These are phyloP conservation scores for Lottia scabra DNA, from an alignment of 2,888 invertebrate genomes.

Conservation along the genomic window DNA sequence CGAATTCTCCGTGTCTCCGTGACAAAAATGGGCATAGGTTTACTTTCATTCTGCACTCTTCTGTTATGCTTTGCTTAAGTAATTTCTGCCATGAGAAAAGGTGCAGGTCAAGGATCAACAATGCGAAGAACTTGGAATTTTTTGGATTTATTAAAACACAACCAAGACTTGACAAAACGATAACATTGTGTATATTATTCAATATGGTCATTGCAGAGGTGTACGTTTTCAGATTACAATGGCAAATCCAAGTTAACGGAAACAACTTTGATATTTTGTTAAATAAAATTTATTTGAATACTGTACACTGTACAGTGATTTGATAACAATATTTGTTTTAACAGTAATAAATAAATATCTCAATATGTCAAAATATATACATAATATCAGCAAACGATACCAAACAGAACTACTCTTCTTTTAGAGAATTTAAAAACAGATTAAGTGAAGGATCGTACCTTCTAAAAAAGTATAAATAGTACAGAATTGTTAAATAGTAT, in stretches of 20 bases:
- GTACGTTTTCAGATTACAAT: not conserved
- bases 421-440: too few species aligned
- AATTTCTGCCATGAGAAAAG: too few species aligned
- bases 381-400: too few species aligned
- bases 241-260: not conserved
- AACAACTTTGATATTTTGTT: not conserved
- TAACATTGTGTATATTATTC: not conserved
- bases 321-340: not conserved
- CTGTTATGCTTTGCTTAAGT: too few species aligned
- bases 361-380: not conserved
- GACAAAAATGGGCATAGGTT: too few species aligned
- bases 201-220: not conserved
- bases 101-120: not conserved
- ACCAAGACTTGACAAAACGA: not conserved
- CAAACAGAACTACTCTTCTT: too few species aligned
- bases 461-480: too few species aligned
- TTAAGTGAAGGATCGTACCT: too few species aligned
- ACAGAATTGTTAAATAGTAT: too few species aligned
- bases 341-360: not conserved
- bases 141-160: not conserved
- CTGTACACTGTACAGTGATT: not conserved
- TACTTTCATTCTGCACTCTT: too few species aligned
- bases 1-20: too few species aligned
- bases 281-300: constrained; percentile 1
- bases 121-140: not conserved